phyloP scores from a whole-genome alignment of 2,888 invertebrate species.

The Meliscaeva auricollis region DNA sequence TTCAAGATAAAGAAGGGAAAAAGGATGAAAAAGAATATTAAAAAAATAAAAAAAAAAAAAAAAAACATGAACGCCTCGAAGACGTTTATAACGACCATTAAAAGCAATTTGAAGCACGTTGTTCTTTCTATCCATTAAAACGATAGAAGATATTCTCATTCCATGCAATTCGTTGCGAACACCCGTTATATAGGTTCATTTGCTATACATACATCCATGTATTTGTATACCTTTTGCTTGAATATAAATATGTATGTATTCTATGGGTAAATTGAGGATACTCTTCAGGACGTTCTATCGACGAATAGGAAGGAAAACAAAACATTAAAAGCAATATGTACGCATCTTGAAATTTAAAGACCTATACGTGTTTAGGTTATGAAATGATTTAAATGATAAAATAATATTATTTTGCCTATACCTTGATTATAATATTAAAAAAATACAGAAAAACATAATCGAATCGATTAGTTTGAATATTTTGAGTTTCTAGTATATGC shows the following conservation, averaged over 20 bases:
- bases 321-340: slow-evolving; percentile 73
- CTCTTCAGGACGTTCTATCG: slow-evolving; percentile 41
- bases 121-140: slow-evolving; percentile 77
- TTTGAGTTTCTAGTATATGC: too few relatives aligned
- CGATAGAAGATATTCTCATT: slow-evolving; percentile 71
- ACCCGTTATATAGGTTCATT: slow-evolving; percentile 40
- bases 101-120: slow-evolving; percentile 79
- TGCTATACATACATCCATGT: not conserved
- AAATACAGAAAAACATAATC: too few relatives aligned
- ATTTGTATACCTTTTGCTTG: slow-evolving; percentile 19
- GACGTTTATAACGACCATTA: slow-evolving; percentile 77
- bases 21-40: slow-evolving; percentile 45
- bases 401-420: not conserved
- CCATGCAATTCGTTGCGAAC: slow-evolving; percentile 36
- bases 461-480: too few relatives aligned
- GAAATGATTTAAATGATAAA: slow-evolving; percentile 37
- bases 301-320: slow-evolving; percentile 55
- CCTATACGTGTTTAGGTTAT: slow-evolving; percentile 68
- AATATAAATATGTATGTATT: not conserved
- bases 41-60: slow-evolving; percentile 48
- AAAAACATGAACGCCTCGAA: slow-evolving; percentile 58
- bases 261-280: slow-evolving; percentile 33
- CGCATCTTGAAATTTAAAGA: slow-evolving; percentile 73
- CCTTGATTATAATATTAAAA: too few relatives aligned
- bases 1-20: slow-evolving; percentile 63